Conservation (phyloP, 1,140 invertebrate genomes). For the Paraescarpia echinospica region DNA sequence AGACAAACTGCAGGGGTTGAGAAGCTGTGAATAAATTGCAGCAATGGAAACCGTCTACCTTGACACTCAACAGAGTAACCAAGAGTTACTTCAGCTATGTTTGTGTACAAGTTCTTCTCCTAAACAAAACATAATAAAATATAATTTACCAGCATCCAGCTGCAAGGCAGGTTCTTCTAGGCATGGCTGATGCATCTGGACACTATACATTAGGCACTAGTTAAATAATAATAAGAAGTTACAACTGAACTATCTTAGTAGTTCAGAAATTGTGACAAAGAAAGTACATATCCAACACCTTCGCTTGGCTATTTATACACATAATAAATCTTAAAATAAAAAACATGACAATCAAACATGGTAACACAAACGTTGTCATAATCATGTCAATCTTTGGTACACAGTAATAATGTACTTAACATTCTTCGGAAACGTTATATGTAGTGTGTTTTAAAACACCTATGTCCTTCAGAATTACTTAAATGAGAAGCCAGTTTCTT, state of each 20-base stretch:
- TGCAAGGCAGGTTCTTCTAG: not conserved
- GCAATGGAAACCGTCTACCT: not conserved
- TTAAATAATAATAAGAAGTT: not conserved
- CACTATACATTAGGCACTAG: not conserved
- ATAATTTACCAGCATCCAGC: not conserved
- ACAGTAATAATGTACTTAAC: not conserved
- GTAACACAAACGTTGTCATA: not conserved
- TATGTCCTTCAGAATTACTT: not conserved
- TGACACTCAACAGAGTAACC: not conserved
- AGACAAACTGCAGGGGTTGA: not conserved
- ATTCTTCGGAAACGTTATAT: not conserved
- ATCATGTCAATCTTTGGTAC: not conserved
- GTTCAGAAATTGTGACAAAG: not conserved
- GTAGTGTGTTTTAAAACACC: not conserved
- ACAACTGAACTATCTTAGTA: not conserved
- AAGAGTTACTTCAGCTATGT: not conserved
- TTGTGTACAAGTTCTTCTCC: not conserved
- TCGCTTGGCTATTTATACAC: not conserved
- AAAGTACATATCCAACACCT: not conserved
- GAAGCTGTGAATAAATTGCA: not conserved
- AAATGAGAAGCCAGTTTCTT: not conserved
- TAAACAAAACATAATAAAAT: conserved; percentile 2
- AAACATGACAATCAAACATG: not conserved
- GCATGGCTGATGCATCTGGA: not conserved
- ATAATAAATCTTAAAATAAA: not conserved